These are phyloP conservation scores for Syrphus vitripennis DNA, from an alignment of 2,888 invertebrate species.

Conservation along the genomic window DNA sequence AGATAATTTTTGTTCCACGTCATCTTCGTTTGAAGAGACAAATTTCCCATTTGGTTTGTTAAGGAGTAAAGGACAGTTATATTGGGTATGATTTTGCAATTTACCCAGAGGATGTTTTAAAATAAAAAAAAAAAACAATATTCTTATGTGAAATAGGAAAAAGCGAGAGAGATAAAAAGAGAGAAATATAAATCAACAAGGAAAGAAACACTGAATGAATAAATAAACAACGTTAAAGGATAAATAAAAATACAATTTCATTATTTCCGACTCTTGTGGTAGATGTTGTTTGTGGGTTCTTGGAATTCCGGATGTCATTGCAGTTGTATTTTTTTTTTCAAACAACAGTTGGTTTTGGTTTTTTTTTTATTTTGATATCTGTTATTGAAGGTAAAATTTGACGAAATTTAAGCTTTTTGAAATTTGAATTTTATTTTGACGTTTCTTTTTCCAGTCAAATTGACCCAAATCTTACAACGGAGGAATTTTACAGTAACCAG, in stretches of 20 bases:
- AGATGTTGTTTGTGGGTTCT: neutral
- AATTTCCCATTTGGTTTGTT: slow-evolving; percentile 30
- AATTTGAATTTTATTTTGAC: no score
- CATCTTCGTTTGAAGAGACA: slow-evolving; percentile 43
- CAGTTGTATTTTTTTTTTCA: neutral
- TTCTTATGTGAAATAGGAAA: neutral
- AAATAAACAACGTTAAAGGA: slow-evolving; percentile 51
- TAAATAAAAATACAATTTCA: slow-evolving; percentile 49
- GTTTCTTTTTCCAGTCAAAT: no score
- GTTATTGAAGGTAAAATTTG: no score
- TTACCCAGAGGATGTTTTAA: slow-evolving; percentile 24
- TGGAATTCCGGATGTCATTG: neutral
- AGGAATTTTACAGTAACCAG: no score
- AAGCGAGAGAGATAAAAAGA: neutral
- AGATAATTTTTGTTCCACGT: slow-evolving; percentile 50
- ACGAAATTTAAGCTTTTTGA: no score
- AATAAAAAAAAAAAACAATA: neutral
- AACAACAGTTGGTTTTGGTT: no score
- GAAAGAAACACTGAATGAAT: slow-evolving; percentile 54
- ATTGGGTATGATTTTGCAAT: slow-evolving; percentile 31
- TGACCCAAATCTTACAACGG: no score
- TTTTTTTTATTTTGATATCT: no score
- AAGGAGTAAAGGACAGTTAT: slow-evolving; percentile 37
- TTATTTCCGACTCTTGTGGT: slow-evolving; percentile 50
- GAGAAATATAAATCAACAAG: slow-evolving; percentile 42